Conservation (phyloP, 2,797 vertebrate species). For the Pangasius macronema region DNA sequence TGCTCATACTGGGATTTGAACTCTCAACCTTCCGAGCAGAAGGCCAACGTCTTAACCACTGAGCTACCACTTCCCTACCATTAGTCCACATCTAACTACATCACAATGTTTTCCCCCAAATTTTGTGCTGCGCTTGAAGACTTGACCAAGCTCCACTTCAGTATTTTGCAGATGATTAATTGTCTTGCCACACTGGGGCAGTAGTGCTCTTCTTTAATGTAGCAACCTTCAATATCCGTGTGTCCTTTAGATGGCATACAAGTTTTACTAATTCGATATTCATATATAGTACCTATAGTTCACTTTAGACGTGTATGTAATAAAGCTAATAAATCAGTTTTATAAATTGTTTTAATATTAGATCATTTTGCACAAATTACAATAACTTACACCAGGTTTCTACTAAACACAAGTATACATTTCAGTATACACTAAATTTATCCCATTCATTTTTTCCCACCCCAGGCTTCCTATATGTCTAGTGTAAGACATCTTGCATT, state of each 20-base stretch:
- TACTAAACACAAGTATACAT: neutral
- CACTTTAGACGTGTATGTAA: neutral
- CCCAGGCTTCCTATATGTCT: neutral
- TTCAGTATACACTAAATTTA: neutral
- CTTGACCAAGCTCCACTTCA: neutral
- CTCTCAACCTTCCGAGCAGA: too few species aligned
- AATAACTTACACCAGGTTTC: neutral
- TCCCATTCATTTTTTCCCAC: neutral
- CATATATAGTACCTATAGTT: neutral
- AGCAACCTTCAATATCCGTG: too few species aligned
- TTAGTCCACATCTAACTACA: conserved; percentile 42
- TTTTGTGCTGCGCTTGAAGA: neutral
- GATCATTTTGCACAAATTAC: neutral
- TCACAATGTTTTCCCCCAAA: conserved; percentile 4
- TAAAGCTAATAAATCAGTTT: neutral
- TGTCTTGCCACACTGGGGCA: conserved; percentile 25
- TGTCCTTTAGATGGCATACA: conserved; percentile 38
- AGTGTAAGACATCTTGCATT: neutral
- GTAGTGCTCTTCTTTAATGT: neutral
- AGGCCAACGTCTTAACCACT: too few species aligned
- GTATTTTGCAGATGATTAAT: neutral
- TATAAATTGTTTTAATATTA: neutral
- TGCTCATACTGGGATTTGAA: too few species aligned
- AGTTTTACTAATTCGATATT: conserved; percentile 11
- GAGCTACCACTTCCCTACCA: neutral